A percentile compares a stretch with the other conserved stretches of the same genome.
Evolutionary conservation across 2,888 invertebrate species (phyloP).

Genomic region (Tenthredo distinguenda): DNA sequence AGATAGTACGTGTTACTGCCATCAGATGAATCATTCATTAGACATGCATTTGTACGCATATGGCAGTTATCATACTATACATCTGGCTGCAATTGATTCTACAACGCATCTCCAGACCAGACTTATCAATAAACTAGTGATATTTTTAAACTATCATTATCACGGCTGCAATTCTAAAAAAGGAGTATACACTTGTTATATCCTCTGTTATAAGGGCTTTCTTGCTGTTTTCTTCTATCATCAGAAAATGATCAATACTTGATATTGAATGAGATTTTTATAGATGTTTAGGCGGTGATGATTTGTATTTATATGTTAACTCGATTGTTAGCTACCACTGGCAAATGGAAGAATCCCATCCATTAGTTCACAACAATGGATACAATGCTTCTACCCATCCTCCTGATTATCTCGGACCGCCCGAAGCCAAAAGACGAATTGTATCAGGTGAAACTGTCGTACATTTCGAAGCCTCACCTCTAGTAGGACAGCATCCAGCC

Average conservation of each 20-base stretch:
- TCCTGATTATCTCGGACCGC: slow-evolving; percentile 73
- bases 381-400: slow-evolving; percentile 71
- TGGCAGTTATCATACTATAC: slow-evolving; percentile 1
- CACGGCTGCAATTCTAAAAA: neutral
- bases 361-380: slow-evolving; percentile 69
- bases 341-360: slow-evolving; percentile 73
- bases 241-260: neutral
- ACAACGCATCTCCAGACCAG: slow-evolving; percentile 64
- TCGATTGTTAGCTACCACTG: slow-evolving; percentile 69
- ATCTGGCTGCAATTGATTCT: slow-evolving; percentile 61
- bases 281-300: neutral
- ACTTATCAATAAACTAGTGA: slow-evolving; percentile 62
- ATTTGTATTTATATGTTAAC: slow-evolving; percentile 27
- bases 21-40: slow-evolving; percentile 43
- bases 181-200: neutral
- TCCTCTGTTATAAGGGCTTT: neutral
- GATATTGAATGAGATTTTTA: neutral
- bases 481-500: slow-evolving; percentile 73
- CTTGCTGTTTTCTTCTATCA: neutral
- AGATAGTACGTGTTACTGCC: slow-evolving; percentile 45
- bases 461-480: slow-evolving; percentile 73
- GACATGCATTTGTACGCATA: slow-evolving; percentile 29
- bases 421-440: slow-evolving; percentile 73
- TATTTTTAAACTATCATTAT: neutral
- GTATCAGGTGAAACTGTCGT: slow-evolving; percentile 73